Percentiles rank a stretch among this genome's conserved stretches.
phyloP scores from a whole-genome alignment of 2,888 invertebrate genomes.

The Aphidius colemani region DNA sequence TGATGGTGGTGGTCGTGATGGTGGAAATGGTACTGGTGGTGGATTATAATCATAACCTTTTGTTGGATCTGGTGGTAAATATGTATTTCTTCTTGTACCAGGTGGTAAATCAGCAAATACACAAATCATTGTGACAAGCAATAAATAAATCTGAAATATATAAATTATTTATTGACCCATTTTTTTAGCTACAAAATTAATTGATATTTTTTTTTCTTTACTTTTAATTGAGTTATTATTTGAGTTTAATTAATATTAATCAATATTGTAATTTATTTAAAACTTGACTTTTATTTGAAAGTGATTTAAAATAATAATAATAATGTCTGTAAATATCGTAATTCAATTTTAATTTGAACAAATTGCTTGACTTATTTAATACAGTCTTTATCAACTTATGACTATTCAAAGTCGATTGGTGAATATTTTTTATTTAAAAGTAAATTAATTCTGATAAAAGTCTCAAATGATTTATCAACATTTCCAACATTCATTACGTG shows the following conservation, averaged over 20 bases:
- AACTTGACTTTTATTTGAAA: no score
- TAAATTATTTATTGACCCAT: not conserved
- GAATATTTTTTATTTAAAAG: no score
- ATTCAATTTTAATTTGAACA: no score
- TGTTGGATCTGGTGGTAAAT: constrained; percentile 74
- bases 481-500: constrained; percentile 8
- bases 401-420: no score
- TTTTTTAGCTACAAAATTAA: not conserved
- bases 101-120: constrained; percentile 65
- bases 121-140: constrained; percentile 50
- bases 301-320: no score
- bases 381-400: no score
- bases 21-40: constrained; percentile 68
- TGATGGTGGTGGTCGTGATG: constrained; percentile 42
- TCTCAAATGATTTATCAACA: not conserved
- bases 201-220: not conserved
- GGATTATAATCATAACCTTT: constrained; percentile 72
- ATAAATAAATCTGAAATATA: constrained; percentile 62
- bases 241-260: not conserved
- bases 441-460: no score
- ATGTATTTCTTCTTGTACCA: constrained; percentile 69
- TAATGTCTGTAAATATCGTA: no score
- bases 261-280: not conserved
- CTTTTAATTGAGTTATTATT: not conserved
- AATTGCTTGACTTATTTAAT: no score